Percentiles rank a stretch among this genome's conserved stretches.
These are phyloP conservation scores for Noctua pronuba DNA, from an alignment of 2,888 invertebrate genomes.

Conservation along the genomic window DNA sequence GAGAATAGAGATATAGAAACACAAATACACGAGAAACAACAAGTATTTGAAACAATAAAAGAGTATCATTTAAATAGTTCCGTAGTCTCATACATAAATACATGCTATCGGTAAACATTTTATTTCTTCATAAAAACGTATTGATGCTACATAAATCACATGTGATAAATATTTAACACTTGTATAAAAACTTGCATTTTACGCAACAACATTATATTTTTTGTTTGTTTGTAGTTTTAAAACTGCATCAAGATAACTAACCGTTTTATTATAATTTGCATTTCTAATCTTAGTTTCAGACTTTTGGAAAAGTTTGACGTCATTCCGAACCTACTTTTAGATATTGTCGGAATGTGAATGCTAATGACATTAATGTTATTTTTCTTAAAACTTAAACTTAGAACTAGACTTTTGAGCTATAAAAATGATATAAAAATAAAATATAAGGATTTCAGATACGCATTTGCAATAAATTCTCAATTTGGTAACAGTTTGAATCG, in stretches of 20 bases:
- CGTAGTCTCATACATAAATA: slow-evolving; percentile 45
- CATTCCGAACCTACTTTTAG: slow-evolving; percentile 27
- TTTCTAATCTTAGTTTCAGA: slow-evolving; percentile 15
- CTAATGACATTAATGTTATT: slow-evolving; percentile 2
- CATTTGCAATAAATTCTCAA: slow-evolving; percentile 27
- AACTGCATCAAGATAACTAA: slow-evolving; percentile 33
- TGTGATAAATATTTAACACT: slow-evolving; percentile 61
- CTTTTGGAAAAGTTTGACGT: slow-evolving; percentile 23
- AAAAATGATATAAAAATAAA: slow-evolving; percentile 25
- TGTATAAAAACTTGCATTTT: slow-evolving; percentile 41
- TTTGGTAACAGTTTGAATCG: slow-evolving; percentile 28
- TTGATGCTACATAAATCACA: slow-evolving; percentile 54
- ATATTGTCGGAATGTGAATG: slow-evolving; percentile 16
- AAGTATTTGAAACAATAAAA: slow-evolving; percentile 50
- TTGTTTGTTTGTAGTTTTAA: slow-evolving; percentile 18
- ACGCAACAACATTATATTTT: slow-evolving; percentile 29
- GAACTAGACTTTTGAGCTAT: background rate
- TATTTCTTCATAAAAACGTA: slow-evolving; percentile 61
- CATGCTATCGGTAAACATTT: slow-evolving; percentile 57
- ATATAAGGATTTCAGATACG: slow-evolving; percentile 6
- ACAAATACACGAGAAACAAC: slow-evolving; percentile 22
- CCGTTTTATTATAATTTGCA: slow-evolving; percentile 9
- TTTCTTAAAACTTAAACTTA: background rate
- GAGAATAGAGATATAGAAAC: slow-evolving; percentile 20
- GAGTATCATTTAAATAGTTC: slow-evolving; percentile 51